Base-by-base conservation (phyloP, 2,113 vertebrate species). In the Miniopterus natalensis region DNA sequence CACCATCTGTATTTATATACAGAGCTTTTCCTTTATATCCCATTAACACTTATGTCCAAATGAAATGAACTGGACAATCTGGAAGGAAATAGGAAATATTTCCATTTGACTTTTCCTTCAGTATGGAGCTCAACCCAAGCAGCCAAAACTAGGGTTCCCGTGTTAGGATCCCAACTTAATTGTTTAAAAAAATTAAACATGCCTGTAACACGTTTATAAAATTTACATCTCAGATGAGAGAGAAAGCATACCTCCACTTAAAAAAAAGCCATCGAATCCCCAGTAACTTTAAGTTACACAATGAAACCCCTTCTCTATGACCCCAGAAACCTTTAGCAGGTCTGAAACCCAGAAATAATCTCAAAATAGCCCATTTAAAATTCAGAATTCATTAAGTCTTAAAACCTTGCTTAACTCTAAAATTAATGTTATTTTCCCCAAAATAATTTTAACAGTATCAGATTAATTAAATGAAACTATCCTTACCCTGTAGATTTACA, bases 181-280 rank as follows among this genome's bases (percentile, higher is more conserved):
- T 94, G 27, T 75, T 85, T 74, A 78, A 77, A 83, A 42, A 70
- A 85, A 80, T 57, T 45, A 77, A 80, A 66, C 20, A 65, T 89
- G 31, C n/a, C 53, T 55, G 3, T 78, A 89, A 47, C 18, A 79
- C 23, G 27, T 73, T 57, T 79, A 59, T 79, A 49, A 47, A 68
- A 90, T 29, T 88, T 86, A 51, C 3, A 59, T 68, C 42, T 94
- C 27, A 86, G 27, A 68, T n/a, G 65, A 73, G 31, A 66, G 36
- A 74, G 10, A 95, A 79, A 5, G 73, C 5, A 73, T 25, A 31
- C 47, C 2, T 95, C 42, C 49, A 8, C 7, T 93, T 55, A 40
- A 68, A 90, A 73, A 42, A 73, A 57, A 45, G 27, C 73, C 71
- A 71, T 31, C 66, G 18, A 93, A 84, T 73, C 2, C 18, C 25